A percentile compares a stretch with the other conserved stretches of the same genome.
Conservation (phyloP, 1,140 invertebrate genomes). For the Lerema accius region DNA sequence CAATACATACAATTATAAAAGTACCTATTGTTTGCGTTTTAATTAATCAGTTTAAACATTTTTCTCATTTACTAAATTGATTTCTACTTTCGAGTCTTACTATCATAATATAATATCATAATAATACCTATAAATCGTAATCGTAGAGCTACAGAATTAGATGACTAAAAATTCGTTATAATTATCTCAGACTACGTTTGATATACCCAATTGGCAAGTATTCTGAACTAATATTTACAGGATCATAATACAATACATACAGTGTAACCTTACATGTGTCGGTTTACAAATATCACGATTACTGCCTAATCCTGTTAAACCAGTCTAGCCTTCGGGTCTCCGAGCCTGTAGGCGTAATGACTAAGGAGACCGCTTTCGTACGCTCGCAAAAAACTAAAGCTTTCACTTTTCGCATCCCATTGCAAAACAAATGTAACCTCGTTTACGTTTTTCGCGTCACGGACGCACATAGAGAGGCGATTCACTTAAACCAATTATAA, state of each 20-base stretch:
- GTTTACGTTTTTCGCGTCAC: constrained; percentile 47
- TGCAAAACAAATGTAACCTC: constrained; percentile 74
- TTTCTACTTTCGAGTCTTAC: too few relatives aligned
- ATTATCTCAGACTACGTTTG: too few relatives aligned
- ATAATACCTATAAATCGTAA: too few relatives aligned
- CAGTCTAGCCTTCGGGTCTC: constrained; percentile 18
- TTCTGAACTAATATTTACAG: background rate
- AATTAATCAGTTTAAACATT: too few relatives aligned
- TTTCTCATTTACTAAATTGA: too few relatives aligned
- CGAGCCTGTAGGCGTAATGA: constrained; percentile 37
- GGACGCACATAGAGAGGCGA: constrained; percentile 44
- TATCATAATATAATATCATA: too few relatives aligned
- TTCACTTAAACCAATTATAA: constrained; percentile 45
- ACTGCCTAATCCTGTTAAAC: constrained; percentile 12
- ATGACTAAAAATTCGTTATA: too few relatives aligned
- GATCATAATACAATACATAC: background rate
- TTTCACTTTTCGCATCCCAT: constrained; percentile 78
- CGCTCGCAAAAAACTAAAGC: constrained; percentile 64
- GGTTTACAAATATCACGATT: constrained; percentile 15
- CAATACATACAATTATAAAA: too few relatives aligned
- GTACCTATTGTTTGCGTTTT: too few relatives aligned
- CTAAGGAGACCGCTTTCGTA: constrained; percentile 57
- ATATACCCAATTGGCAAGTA: too few relatives aligned
- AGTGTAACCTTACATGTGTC: background rate
- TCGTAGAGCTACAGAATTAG: too few relatives aligned